Conservation (phyloP, 2,113 vertebrate species). For the Coptodon rendalli region DNA sequence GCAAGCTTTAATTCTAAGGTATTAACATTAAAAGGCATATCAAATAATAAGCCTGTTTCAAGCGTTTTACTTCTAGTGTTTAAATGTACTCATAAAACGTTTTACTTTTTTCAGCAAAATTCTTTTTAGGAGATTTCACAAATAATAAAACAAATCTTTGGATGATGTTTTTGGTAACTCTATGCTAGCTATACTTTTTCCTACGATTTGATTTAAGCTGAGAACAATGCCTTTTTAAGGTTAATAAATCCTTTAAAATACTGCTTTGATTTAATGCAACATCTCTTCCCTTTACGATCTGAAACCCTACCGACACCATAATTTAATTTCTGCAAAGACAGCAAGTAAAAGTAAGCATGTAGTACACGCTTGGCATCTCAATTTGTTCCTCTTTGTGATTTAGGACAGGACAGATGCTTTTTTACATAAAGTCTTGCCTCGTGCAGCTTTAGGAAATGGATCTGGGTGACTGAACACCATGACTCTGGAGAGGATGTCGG, state of each 20-base stretch:
- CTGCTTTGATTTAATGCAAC: not conserved
- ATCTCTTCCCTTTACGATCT: not conserved
- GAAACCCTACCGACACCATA: not conserved
- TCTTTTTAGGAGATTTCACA: not conserved
- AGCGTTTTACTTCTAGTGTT: not conserved
- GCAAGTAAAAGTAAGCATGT: not conserved
- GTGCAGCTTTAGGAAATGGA: not conserved
- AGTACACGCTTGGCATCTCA: not conserved
- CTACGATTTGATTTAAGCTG: not conserved
- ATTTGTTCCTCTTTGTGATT: slow-evolving; percentile 1
- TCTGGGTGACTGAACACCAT: slow-evolving; percentile 3
- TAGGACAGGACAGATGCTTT: not conserved
- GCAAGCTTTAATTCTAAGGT: not conserved
- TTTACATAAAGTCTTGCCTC: not conserved
- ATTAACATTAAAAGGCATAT: not conserved
- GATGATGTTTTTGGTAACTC: not conserved
- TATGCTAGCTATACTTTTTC: not conserved
- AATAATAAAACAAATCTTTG: not conserved
- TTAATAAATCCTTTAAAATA: not conserved
- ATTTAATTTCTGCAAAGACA: slow-evolving; percentile 18
- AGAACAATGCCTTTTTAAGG: not conserved
- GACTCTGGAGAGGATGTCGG: not conserved
- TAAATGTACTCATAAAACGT: not conserved
- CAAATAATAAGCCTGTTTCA: not conserved
- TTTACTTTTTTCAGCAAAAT: not conserved